A percentile compares a stretch with the other conserved stretches of the same genome.
These are phyloP conservation scores for Balearica regulorum DNA, from an alignment of 2,797 vertebrate species.

Conservation along the genomic window DNA sequence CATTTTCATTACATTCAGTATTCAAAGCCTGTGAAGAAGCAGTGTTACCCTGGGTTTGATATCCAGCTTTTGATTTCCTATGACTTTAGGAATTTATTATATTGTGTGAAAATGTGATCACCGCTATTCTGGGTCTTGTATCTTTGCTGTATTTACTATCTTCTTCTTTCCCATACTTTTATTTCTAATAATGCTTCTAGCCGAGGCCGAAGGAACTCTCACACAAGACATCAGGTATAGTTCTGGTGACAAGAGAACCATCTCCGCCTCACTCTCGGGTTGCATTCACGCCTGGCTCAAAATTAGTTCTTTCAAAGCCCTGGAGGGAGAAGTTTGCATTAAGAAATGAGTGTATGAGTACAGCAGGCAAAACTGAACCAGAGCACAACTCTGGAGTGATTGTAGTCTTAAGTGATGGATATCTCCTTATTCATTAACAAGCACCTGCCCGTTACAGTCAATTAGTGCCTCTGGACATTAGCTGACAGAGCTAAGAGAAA, in stretches of 20 bases:
- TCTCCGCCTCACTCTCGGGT: background rate
- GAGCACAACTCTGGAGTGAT: background rate
- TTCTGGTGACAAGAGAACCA: constrained; percentile 53
- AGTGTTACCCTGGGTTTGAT: background rate
- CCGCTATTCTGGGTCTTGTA: constrained; percentile 64
- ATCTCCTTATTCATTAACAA: background rate
- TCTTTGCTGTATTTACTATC: constrained; percentile 77
- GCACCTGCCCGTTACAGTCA: background rate
- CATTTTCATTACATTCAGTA: background rate
- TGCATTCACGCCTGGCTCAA: constrained; percentile 45
- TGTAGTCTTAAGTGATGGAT: background rate
- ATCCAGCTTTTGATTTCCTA: constrained; percentile 47
- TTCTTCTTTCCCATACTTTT: constrained; percentile 75
- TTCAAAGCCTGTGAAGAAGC: background rate
- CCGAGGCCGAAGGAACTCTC: constrained; percentile 98
- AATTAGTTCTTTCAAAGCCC: constrained; percentile 16
- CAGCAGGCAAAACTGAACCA: background rate
- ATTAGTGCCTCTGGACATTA: background rate
- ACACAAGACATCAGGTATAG: constrained; percentile 96
- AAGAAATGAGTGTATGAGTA: constrained; percentile 31
- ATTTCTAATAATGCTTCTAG: constrained; percentile 84
- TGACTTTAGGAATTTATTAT: constrained; percentile 79
- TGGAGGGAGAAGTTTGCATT: constrained; percentile 71
- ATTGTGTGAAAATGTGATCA: constrained; percentile 71
- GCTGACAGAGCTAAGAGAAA: background rate